Evolutionary conservation across 2,797 vertebrate species (phyloP).

Genomic region (Chaetodon trifasciatus): DNA sequence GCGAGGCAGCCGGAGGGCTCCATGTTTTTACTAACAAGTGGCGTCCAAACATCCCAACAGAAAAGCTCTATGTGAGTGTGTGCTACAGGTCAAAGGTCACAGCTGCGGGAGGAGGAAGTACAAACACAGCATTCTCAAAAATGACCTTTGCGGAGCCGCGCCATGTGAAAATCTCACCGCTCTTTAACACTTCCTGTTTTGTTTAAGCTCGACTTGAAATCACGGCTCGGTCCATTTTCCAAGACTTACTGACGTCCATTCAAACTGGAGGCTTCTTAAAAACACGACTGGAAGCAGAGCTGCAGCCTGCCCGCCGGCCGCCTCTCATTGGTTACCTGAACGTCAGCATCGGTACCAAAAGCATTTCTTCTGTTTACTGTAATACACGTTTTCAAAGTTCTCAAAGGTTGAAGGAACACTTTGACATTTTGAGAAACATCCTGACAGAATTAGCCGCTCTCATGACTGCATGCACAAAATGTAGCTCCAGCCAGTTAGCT

Average conservation of each 20-base stretch:
- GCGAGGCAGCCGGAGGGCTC: constrained; percentile 6
- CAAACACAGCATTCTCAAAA: constrained; percentile 57
- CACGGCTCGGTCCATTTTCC: neutral
- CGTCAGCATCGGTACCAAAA: neutral
- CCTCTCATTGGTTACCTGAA: neutral
- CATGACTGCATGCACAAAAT: neutral
- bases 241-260: neutral
- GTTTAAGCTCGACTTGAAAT: neutral
- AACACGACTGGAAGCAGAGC: neutral
- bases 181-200: constrained; percentile 57
- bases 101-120: constrained; percentile 72
- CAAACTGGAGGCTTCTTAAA: neutral
- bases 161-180: constrained; percentile 61
- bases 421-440: neutral
- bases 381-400: neutral
- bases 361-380: neutral
- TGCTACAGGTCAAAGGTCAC: constrained; percentile 62
- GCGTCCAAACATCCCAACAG: constrained; percentile 51
- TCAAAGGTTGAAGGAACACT: neutral
- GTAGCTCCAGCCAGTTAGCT: neutral
- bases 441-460: too few species aligned
- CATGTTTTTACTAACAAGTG: constrained; percentile 59
- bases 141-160: constrained; percentile 38
- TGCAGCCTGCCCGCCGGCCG: neutral
- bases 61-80: constrained; percentile 33